Conservation (phyloP, 1,140 invertebrate species). For the Anastrepha ludens region DNA sequence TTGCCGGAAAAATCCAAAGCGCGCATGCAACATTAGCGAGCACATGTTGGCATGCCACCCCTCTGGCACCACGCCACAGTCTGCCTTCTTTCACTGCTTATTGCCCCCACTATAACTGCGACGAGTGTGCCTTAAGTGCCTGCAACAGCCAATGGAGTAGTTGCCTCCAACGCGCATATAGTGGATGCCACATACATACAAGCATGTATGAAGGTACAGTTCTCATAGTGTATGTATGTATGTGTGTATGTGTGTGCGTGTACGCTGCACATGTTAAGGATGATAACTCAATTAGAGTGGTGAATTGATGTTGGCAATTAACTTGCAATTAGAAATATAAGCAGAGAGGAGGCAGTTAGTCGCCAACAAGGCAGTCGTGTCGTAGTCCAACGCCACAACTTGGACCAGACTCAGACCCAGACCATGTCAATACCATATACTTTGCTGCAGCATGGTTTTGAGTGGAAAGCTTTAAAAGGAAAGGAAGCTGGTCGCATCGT, state of each 20-base stretch:
- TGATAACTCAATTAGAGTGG: conserved; percentile 52
- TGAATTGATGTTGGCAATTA: conserved; percentile 52
- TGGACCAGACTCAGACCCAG: too few relatives aligned
- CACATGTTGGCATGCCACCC: conserved; percentile 44
- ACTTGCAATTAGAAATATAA: conserved; percentile 46
- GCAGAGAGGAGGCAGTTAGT: background rate
- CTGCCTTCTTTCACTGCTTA: background rate
- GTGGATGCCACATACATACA: too few relatives aligned
- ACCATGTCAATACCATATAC: background rate
- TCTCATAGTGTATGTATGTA: background rate
- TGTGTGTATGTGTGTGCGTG: background rate
- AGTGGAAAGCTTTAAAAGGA: background rate
- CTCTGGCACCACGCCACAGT: background rate
- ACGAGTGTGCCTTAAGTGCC: background rate
- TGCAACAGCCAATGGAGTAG: background rate
- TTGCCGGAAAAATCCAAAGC: conserved; percentile 24
- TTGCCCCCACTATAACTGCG: background rate
- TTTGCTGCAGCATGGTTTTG: background rate
- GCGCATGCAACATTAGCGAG: conserved; percentile 33
- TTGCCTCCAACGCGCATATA: conserved; percentile 2
- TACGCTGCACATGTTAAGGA: conserved; percentile 24
- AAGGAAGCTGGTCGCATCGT: background rate
- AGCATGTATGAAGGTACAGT: too few relatives aligned
- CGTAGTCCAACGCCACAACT: background rate
- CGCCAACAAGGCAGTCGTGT: background rate